Percentiles rank a stretch among this genome's conserved stretches.
Conservation (phyloP, 2,888 invertebrate genomes). For the Tricholauxania praeusta region DNA sequence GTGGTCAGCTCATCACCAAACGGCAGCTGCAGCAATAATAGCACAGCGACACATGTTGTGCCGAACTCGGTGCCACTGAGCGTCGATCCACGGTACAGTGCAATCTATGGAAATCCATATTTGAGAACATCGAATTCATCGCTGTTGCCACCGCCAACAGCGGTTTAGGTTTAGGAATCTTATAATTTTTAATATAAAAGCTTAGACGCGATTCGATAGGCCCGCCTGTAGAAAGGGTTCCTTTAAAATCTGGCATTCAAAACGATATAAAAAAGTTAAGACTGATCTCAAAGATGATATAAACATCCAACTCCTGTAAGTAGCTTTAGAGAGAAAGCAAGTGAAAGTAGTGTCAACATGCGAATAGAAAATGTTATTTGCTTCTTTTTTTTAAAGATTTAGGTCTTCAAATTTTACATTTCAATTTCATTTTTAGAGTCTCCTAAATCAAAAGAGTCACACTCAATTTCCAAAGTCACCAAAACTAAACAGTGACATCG, state of each 20-base stretch:
- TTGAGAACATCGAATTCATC: conserved; percentile 75
- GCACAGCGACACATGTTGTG: conserved; percentile 62
- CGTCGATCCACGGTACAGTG: conserved; percentile 89
- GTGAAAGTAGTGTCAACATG: neutral
- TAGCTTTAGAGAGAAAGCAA: neutral
- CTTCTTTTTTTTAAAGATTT: no score
- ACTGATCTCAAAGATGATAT: conserved; percentile 54
- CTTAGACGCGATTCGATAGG: neutral
- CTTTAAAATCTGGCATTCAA: neutral
- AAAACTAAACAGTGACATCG: no score
- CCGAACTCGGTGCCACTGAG: conserved; percentile 56
- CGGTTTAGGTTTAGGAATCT: conserved; percentile 56
- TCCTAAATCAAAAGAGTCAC: no score
- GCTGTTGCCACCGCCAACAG: conserved; percentile 73
- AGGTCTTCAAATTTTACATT: no score
- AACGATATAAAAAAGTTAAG: conserved; percentile 43
- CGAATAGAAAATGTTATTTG: neutral
- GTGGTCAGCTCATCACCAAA: conserved; percentile 68
- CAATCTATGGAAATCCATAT: conserved; percentile 91
- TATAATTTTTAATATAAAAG: neutral
- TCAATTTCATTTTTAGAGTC: no score
- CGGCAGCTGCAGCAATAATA: conserved; percentile 66
- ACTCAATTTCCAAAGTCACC: no score
- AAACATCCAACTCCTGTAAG: neutral
- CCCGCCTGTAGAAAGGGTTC: neutral